Evolutionary conservation across 2,797 vertebrate genomes (phyloP).

Genomic region (Holocentrus rufus): DNA sequence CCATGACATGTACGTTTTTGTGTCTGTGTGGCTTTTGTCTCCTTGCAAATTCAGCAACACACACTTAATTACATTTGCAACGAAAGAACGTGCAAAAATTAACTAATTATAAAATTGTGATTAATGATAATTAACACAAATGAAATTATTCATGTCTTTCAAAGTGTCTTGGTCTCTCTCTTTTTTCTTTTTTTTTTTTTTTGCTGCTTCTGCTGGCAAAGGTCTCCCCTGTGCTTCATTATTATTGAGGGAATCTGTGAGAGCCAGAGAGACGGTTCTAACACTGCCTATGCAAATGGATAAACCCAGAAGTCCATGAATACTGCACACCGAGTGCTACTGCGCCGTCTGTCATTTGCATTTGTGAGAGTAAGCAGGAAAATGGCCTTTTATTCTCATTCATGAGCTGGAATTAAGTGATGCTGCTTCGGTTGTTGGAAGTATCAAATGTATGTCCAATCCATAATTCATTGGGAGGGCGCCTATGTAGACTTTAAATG

Average conservation of each 20-base stretch:
- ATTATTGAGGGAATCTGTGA: constrained; percentile 5
- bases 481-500: constrained; percentile 17
- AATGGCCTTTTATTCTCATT: constrained; percentile 52
- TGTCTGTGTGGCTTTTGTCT: no score
- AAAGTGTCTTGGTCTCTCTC: no score
- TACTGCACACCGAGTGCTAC: constrained; percentile 32
- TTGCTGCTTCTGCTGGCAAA: neutral
- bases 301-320: neutral
- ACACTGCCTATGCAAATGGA: constrained; percentile 18
- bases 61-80: no score
- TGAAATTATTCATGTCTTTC: no score
- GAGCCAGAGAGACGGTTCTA: neutral
- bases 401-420: constrained; percentile 29
- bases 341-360: constrained; percentile 51
- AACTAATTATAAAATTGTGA: no score
- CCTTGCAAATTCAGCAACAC: no score
- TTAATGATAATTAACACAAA: no score
- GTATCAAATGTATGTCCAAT: constrained; percentile 37
- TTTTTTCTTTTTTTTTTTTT: no score
- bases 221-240: constrained; percentile 2
- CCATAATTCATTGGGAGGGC: constrained; percentile 46
- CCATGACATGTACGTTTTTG: no score
- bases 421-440: neutral
- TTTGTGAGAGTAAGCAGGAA: constrained; percentile 55
- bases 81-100: no score